These are phyloP conservation scores for Hirtodrosophila histrioides DNA, from an alignment of 2,888 invertebrate species.

Conservation along the genomic window DNA sequence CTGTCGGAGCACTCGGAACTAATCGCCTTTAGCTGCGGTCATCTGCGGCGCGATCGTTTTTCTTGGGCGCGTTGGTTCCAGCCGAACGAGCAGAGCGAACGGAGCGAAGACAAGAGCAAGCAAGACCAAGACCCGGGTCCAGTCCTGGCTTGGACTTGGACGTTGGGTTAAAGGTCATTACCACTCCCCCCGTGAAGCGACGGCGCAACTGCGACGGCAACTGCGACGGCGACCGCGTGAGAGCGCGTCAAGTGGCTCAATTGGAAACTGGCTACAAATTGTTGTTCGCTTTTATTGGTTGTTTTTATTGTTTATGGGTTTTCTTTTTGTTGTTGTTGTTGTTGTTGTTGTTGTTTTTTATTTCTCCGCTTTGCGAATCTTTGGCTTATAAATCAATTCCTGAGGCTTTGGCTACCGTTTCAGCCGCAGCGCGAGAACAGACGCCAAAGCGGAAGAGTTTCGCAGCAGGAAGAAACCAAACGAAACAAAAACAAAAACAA, in stretches of 20 bases:
- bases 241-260: slow-evolving; percentile 77
- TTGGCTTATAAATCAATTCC: slow-evolving; percentile 73
- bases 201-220: slow-evolving; percentile 1
- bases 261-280: slow-evolving; percentile 63
- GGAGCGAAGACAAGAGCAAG: slow-evolving; percentile 13
- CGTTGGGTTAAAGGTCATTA: slow-evolving; percentile 76
- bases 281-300: slow-evolving; percentile 55
- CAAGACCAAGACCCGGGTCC: slow-evolving; percentile 2
- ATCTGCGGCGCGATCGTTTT: slow-evolving; percentile 80
- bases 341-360: slow-evolving; percentile 15
- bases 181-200: slow-evolving; percentile 30
- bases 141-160: slow-evolving; percentile 49
- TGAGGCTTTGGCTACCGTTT: slow-evolving; percentile 70
- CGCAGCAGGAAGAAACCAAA: neutral
- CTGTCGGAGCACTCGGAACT: slow-evolving; percentile 81
- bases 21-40: slow-evolving; percentile 83
- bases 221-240: slow-evolving; percentile 57
- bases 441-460: slow-evolving; percentile 26
- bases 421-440: slow-evolving; percentile 9
- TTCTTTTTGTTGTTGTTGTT: slow-evolving; percentile 18
- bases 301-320: slow-evolving; percentile 41
- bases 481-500: slow-evolving; percentile 1
- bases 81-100: slow-evolving; percentile 54
- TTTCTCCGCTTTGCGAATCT: slow-evolving; percentile 57
- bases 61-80: slow-evolving; percentile 73